These are phyloP conservation scores for Lycophotia porphyrea DNA, from an alignment of 2,888 invertebrate species.

Conservation along the genomic window DNA sequence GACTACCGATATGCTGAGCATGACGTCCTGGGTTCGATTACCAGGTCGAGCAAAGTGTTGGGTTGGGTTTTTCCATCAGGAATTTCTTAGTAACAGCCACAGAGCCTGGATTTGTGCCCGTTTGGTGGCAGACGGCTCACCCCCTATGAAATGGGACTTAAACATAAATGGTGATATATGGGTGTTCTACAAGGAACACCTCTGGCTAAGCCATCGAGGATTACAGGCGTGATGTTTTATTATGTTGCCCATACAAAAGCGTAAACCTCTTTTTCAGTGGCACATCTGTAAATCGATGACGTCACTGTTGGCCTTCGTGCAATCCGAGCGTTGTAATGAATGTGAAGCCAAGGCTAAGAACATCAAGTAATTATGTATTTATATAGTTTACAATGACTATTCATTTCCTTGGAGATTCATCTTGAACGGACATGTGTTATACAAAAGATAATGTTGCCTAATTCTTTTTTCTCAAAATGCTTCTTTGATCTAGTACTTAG, in stretches of 20 bases:
- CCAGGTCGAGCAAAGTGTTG: neutral
- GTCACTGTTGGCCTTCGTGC: slow-evolving; percentile 7
- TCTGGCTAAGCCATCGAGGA: neutral
- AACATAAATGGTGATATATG: neutral
- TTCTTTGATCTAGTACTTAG: too few species aligned
- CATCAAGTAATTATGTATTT: slow-evolving; percentile 1
- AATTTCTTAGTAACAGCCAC: neutral
- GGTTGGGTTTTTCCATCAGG: neutral
- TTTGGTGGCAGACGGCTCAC: neutral
- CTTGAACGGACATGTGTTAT: neutral
- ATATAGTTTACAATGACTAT: neutral
- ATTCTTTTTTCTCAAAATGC: neutral
- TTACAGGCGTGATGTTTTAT: neutral
- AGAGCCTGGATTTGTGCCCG: neutral
- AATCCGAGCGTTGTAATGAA: neutral
- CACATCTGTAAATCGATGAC: neutral
- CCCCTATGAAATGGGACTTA: neutral
- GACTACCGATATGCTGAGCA: too few species aligned
- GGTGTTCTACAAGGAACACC: neutral
- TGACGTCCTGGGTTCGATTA: too few species aligned
- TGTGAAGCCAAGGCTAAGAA: slow-evolving; percentile 22
- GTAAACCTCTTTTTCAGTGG: neutral
- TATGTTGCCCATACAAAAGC: neutral
- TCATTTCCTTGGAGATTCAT: neutral
- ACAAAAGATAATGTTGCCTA: neutral